phyloP scores from a whole-genome alignment of 2,888 invertebrate species.

The Noctua pronuba region DNA sequence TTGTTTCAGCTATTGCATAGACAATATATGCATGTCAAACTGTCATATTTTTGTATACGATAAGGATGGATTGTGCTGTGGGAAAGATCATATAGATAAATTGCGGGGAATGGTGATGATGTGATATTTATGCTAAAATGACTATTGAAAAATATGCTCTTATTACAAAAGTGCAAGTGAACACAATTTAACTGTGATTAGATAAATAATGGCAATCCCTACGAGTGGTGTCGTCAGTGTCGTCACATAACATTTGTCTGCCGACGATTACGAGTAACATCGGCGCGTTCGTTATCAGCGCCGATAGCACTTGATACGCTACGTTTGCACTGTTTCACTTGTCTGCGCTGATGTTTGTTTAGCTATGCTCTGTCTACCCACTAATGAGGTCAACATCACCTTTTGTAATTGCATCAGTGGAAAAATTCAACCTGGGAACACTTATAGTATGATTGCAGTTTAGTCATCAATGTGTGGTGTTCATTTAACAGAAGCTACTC shows the following conservation, averaged over 20 bases:
- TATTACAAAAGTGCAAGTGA: background rate
- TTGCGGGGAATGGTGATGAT: background rate
- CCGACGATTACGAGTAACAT: constrained; percentile 65
- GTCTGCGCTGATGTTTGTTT: constrained; percentile 86
- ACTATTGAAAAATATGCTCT: background rate
- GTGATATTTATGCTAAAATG: background rate
- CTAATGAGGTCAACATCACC: constrained; percentile 78
- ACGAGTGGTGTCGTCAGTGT: constrained; percentile 15
- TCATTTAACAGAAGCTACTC: constrained; percentile 4
- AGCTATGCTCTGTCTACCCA: constrained; percentile 75
- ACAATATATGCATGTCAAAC: too few relatives aligned
- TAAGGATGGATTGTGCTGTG: too few relatives aligned
- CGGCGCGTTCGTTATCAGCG: constrained; percentile 70
- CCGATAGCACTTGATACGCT: constrained; percentile 82
- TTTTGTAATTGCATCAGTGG: constrained; percentile 65
- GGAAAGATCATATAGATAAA: background rate
- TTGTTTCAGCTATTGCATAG: background rate
- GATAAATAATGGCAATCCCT: constrained; percentile 7
- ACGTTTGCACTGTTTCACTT: constrained; percentile 80
- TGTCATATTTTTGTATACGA: too few relatives aligned
- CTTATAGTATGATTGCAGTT: constrained; percentile 36
- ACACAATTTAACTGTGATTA: background rate
- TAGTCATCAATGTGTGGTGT: constrained; percentile 14
- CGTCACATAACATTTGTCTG: constrained; percentile 38
- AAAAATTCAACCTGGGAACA: constrained; percentile 60